phyloP scores from a whole-genome alignment of 2,888 invertebrate species.

The Parnassius glacialis region DNA sequence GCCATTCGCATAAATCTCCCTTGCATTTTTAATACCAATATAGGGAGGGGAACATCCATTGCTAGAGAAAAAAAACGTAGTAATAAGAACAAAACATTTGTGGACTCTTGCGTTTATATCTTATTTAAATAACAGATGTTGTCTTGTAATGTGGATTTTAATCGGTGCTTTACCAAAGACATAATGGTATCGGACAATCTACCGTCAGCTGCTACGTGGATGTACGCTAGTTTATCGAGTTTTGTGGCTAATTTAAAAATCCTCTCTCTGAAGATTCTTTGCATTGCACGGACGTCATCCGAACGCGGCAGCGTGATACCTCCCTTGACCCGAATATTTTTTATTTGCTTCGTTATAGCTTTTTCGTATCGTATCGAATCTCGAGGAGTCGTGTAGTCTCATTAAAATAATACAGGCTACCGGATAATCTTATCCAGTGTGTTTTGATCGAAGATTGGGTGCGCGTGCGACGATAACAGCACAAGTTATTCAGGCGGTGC shows the following conservation, averaged over 20 bases:
- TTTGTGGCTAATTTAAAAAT: constrained; percentile 75
- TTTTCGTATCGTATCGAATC: constrained; percentile 75
- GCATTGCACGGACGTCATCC: constrained; percentile 55
- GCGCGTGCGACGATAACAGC: constrained; percentile 78
- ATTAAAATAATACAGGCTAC: constrained; percentile 82
- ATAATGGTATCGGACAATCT: constrained; percentile 78
- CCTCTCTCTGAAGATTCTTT: constrained; percentile 51
- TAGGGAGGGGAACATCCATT: constrained; percentile 69
- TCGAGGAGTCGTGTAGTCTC: constrained; percentile 78
- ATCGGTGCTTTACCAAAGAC: constrained; percentile 78
- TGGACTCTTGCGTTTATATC: constrained; percentile 75
- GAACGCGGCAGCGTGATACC: constrained; percentile 65
- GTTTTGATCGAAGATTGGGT: constrained; percentile 79
- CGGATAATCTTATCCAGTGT: constrained; percentile 80
- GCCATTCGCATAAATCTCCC: constrained; percentile 81
- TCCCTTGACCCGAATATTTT: constrained; percentile 73
- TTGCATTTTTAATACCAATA: constrained; percentile 82
- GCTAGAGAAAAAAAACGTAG: constrained; percentile 52
- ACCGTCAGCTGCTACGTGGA: constrained; percentile 78
- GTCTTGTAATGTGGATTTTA: constrained; percentile 76
- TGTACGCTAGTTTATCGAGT: constrained; percentile 69
- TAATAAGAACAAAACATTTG: constrained; percentile 70
- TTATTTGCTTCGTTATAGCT: constrained; percentile 76
- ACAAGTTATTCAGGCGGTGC: constrained; percentile 75
- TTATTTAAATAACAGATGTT: constrained; percentile 80